Percentiles rank a stretch among this genome's conserved stretches.
phyloP scores from a whole-genome alignment of 2,888 invertebrate genomes.

The Iselma pallidipennis region DNA sequence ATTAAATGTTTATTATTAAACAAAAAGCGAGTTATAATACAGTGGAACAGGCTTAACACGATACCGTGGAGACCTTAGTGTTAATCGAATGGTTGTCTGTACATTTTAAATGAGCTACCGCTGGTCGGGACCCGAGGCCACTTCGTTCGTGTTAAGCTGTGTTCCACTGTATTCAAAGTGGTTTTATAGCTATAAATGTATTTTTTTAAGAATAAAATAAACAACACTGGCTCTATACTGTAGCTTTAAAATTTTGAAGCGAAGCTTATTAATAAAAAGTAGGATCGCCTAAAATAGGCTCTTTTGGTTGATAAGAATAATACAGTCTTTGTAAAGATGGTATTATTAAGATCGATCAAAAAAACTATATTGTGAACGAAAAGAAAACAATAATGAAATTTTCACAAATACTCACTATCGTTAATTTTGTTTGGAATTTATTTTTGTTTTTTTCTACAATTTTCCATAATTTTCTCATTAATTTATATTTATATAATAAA shows the following conservation, averaged over 20 bases:
- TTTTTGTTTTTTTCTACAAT: background rate
- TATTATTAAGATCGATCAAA: constrained; percentile 23
- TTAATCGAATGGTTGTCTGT: too few species aligned
- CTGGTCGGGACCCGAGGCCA: too few species aligned
- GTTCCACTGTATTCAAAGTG: too few species aligned
- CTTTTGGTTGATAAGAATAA: constrained; percentile 1
- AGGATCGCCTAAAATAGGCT: constrained; percentile 19
- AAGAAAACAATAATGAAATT: constrained; percentile 32
- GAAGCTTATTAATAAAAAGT: constrained; percentile 29
- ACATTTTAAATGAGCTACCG: background rate
- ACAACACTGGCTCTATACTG: constrained; percentile 34
- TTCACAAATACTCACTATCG: constrained; percentile 22
- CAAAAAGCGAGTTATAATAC: too few species aligned
- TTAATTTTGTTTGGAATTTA: constrained; percentile 1
- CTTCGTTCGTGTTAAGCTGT: too few species aligned
- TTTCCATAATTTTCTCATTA: constrained; percentile 10
- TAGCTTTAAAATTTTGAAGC: constrained; percentile 16
- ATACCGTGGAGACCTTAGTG: too few species aligned
- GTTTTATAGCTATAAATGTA: background rate
- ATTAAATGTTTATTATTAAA: background rate
- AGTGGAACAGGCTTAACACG: too few species aligned
- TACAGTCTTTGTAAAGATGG: background rate
- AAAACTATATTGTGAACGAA: constrained; percentile 24
- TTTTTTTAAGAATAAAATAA: constrained; percentile 2
- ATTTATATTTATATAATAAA: constrained; percentile 2